A percentile compares a stretch with the other conserved stretches of the same genome.
Conservation (phyloP, 2,888 invertebrate genomes). For the Scaptomyza caliginosa region DNA sequence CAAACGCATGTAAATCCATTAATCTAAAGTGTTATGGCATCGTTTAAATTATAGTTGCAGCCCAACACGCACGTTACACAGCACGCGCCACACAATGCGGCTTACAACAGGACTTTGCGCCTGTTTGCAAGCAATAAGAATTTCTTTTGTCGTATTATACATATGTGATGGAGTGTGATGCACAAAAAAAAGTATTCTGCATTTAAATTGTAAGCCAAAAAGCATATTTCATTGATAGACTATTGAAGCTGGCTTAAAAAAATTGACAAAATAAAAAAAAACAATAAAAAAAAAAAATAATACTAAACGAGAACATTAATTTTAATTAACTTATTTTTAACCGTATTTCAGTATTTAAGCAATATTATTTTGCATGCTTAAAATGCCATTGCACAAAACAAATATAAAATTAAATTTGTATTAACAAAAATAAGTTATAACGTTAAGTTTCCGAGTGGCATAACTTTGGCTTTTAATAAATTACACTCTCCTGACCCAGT, state of each 20-base stretch:
- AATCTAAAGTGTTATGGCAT: slow-evolving; percentile 54
- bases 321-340: too few species aligned
- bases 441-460: too few species aligned
- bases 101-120: slow-evolving; percentile 6
- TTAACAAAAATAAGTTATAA: too few species aligned
- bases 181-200: not conserved
- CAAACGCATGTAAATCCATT: slow-evolving; percentile 52
- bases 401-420: too few species aligned
- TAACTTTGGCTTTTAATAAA: not conserved
- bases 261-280: too few species aligned
- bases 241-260: too few species aligned
- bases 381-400: too few species aligned
- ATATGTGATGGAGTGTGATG: not conserved
- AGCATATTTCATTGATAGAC: too few species aligned
- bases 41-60: slow-evolving; percentile 52
- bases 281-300: too few species aligned
- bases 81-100: not conserved
- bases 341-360: too few species aligned
- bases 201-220: not conserved
- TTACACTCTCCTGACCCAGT: not conserved
- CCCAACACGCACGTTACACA: slow-evolving; percentile 50
- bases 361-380: too few species aligned
- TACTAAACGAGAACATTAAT: too few species aligned
- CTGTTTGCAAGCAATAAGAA: slow-evolving; percentile 23
- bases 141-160: slow-evolving; percentile 6